Evolutionary conservation across 2,113 vertebrate species (phyloP).

Genomic region (Grus americana): DNA sequence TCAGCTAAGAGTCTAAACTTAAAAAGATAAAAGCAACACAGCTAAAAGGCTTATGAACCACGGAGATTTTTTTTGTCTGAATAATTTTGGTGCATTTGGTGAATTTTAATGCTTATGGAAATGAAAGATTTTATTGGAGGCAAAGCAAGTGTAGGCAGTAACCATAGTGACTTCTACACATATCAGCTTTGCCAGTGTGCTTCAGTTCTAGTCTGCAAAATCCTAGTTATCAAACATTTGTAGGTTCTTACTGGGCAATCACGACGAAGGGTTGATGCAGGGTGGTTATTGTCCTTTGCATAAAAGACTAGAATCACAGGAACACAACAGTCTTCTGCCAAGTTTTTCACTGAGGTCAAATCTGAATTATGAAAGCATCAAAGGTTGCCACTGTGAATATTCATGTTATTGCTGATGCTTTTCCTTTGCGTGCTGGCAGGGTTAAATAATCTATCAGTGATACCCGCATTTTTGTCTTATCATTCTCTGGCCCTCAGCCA

Average conservation of each 20-base stretch:
- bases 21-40: slow-evolving; percentile 31
- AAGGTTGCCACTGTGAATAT: background rate
- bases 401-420: background rate
- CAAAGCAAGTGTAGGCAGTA: slow-evolving; percentile 69
- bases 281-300: background rate
- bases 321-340: background rate
- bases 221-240: slow-evolving; percentile 33
- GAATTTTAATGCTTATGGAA: slow-evolving; percentile 71
- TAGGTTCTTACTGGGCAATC: background rate
- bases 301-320: background rate
- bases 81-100: slow-evolving; percentile 70
- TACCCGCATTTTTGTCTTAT: background rate
- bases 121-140: slow-evolving; percentile 62
- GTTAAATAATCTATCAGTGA: background rate
- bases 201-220: slow-evolving; percentile 44
- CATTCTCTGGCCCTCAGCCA: background rate
- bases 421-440: background rate
- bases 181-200: slow-evolving; percentile 38
- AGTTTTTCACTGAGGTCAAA: background rate
- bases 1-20: background rate
- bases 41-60: slow-evolving; percentile 17
- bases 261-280: background rate
- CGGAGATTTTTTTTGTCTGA: background rate
- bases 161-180: slow-evolving; percentile 74
- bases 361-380: background rate